Percentiles rank a stretch among this genome's conserved stretches.
Conservation (phyloP, 2,797 vertebrate genomes). For the Gobionotothen gibberifrons region DNA sequence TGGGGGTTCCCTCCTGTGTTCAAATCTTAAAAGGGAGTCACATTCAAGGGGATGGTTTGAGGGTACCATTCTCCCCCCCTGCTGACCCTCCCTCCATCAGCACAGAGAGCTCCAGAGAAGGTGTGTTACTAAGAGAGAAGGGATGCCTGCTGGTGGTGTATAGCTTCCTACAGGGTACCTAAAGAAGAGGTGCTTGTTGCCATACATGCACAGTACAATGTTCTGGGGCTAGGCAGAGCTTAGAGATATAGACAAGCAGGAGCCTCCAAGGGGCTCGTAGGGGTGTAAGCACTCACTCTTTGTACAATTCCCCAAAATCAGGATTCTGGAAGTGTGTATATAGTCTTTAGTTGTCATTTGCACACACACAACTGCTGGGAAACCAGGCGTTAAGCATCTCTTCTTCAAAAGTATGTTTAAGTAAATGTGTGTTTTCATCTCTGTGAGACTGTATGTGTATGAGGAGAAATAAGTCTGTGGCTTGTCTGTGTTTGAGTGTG, state of each 20-base stretch:
- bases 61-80: conserved; percentile 15
- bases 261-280: conserved; percentile 53
- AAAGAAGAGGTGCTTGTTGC: conserved; percentile 51
- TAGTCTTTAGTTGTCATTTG: conserved; percentile 39
- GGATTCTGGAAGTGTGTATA: conserved; percentile 49
- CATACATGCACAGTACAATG: conserved; percentile 49
- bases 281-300: conserved; percentile 56
- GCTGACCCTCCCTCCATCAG: conserved; percentile 34
- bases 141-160: conserved; percentile 70
- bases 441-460: conserved; percentile 55
- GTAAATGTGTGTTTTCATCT: conserved; percentile 50
- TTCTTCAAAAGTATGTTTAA: conserved; percentile 50
- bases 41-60: conserved; percentile 55
- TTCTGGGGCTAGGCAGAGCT: conserved; percentile 44
- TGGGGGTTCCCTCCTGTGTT: conserved; percentile 19
- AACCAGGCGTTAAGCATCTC: conserved; percentile 54
- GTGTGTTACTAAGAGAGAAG: conserved; percentile 16
- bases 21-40: conserved; percentile 53
- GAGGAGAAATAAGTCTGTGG: conserved; percentile 43
- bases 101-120: conserved; percentile 32
- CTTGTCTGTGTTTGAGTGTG: conserved; percentile 74
- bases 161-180: conserved; percentile 49
- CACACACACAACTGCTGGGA: conserved; percentile 53
- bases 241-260: conserved; percentile 44
- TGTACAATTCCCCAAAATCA: conserved; percentile 42